These are phyloP conservation scores for Pandion haliaetus DNA, from an alignment of 2,113 vertebrate genomes.

Conservation along the genomic window DNA sequence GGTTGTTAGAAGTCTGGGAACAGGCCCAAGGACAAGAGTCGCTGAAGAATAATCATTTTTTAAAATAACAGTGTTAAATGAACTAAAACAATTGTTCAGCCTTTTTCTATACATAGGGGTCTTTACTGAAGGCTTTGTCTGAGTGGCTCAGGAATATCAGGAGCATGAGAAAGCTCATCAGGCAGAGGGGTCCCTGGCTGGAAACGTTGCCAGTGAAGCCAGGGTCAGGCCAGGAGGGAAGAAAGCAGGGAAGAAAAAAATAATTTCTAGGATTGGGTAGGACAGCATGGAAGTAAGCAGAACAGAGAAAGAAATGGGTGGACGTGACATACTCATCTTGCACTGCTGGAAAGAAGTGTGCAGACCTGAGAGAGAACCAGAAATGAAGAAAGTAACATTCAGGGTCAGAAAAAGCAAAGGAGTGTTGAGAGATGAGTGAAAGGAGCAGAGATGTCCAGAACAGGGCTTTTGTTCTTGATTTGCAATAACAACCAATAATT, in stretches of 20 bases:
- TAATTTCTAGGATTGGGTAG: not conserved
- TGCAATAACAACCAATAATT: not conserved
- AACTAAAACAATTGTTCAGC: not conserved
- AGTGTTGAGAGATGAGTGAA: not conserved
- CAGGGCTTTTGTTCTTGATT: not conserved
- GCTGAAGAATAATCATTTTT: not conserved
- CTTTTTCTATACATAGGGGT: not conserved
- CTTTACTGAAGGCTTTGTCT: not conserved
- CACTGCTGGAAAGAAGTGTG: not conserved
- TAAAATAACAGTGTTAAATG: fast-evolving
- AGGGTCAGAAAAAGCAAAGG: not conserved
- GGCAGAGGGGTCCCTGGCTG: fast-evolving
- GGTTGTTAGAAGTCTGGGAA: not conserved
- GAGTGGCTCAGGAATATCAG: not conserved
- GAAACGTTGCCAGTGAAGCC: fast-evolving
- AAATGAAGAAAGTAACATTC: not conserved
- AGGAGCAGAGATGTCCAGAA: not conserved
- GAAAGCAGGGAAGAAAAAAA: not conserved
- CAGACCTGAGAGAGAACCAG: not conserved
- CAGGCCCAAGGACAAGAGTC: not conserved
- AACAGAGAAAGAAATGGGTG: not conserved
- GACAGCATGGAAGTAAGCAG: not conserved
- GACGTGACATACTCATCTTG: not conserved
- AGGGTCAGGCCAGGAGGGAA: not conserved
- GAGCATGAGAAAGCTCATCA: not conserved